These are phyloP conservation scores for Rhinophrynus dorsalis DNA, from an alignment of 2,797 vertebrate species.

Conservation along the genomic window DNA sequence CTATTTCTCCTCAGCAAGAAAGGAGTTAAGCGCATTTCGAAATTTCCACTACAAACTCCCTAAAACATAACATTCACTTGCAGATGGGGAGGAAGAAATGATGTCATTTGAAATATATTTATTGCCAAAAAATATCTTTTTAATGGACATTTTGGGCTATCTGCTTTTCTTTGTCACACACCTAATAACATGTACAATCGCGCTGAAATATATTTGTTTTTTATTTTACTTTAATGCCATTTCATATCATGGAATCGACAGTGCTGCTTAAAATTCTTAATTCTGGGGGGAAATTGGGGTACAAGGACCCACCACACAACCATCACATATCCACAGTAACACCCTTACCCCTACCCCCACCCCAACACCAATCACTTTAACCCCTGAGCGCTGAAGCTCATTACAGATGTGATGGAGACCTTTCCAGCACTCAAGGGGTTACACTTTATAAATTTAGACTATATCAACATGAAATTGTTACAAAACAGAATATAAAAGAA, in stretches of 20 bases:
- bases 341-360: no score
- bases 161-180: slow-evolving; percentile 2
- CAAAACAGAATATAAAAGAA: slow-evolving; percentile 3
- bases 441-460: no score
- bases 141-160: background rate
- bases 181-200: background rate
- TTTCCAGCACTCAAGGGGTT: no score
- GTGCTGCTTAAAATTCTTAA: no score
- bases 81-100: background rate
- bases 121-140: slow-evolving; percentile 4
- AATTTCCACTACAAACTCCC: background rate
- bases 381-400: no score
- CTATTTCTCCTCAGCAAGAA: background rate
- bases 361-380: background rate
- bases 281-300: no score
- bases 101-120: slow-evolving; percentile 22
- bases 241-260: no score
- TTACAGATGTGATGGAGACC: no score
- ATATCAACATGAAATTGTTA: background rate
- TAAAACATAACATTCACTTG: background rate
- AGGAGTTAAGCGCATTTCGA: background rate
- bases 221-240: no score
- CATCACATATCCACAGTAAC: no score
- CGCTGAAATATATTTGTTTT: background rate
- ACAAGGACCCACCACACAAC: no score